phyloP scores from a whole-genome alignment of 1,140 invertebrate species.

The Aphidius ervi region DNA sequence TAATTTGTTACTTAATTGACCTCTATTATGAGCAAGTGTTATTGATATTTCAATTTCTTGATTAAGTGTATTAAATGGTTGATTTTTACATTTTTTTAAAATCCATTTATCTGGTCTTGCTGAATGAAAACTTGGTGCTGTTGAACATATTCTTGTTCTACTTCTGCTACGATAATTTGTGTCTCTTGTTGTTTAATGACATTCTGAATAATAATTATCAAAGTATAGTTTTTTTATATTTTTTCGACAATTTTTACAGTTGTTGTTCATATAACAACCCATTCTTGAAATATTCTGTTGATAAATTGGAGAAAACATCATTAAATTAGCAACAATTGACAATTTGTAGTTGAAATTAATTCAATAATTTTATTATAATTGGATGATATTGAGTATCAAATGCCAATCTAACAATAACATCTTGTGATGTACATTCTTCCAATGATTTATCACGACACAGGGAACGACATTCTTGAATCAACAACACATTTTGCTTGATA shows the following conservation, averaged over 20 bases:
- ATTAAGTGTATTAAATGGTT: no score
- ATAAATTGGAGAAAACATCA: no score
- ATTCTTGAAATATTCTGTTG: conserved; percentile 7
- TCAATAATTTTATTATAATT: no score
- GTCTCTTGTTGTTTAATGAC: not conserved
- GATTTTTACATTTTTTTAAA: not conserved
- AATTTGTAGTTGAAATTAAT: no score
- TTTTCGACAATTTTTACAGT: not conserved
- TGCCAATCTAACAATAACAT: conserved; percentile 43
- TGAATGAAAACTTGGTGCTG: conserved; percentile 10
- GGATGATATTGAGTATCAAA: conserved; percentile 46
- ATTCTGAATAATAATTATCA: not conserved
- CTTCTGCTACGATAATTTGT: not conserved
- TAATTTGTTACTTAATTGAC: conserved; percentile 10
- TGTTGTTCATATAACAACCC: not conserved
- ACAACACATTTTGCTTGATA: conserved; percentile 44
- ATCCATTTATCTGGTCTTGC: not conserved
- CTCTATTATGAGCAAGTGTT: not conserved
- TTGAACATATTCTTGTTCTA: not conserved
- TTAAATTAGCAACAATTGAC: no score
- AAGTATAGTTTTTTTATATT: not conserved
- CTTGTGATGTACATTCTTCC: conserved; percentile 27
- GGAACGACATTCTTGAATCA: conserved; percentile 36
- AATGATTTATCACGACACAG: conserved; percentile 23
- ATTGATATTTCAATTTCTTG: not conserved